Base-by-base conservation (phyloP, 1,140 invertebrate genomes). In the Stratiolaelaps scimitus region DNA sequence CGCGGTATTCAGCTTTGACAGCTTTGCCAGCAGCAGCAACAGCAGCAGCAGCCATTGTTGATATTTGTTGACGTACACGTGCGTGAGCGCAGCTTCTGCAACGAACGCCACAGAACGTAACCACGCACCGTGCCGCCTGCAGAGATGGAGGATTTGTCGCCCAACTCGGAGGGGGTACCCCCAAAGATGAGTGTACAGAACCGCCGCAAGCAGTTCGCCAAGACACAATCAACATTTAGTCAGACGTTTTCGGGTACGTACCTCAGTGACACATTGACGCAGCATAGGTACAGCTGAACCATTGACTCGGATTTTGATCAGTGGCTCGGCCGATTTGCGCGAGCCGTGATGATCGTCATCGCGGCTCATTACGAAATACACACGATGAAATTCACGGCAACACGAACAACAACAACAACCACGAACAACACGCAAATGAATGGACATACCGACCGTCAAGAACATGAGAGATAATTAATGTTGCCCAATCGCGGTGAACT, bases 211-310 rank as follows among this genome's bases (percentile, higher is more conserved):
- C 53, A 60, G 23, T 60, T 60, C 23, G 53, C 53, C 15, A 60
- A 26, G 26, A 60, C 53, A 26, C 53, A 60, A 26, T 60, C 53
- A 10, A 60, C 53, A 5, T 60, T 60, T 26, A 60, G 53, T 34
- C 53, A 60, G 53, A 60, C 53, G 53, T 60, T 60, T 26, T 60
- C 53, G 26, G 53, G 53, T 60, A 34, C 15, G 53, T 60, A 6
- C 34, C 4, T n/a, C 4, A 34, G 23, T 23, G 17, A 34, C 53
- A 15, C 15, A 15, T 23, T 28, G 20, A 4, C 47, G 5, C 28
- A 6, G 47, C 5, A 7, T 15, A 60, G 23, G 15, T 20, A 15
- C 15, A n/a, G 1, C 15, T 17, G 17, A 60, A 17, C n/a, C 44
- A 45, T 45, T 45, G 44, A 45, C 13, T 45, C 44, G 44, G 44